Conservation (phyloP, 2,113 vertebrate species). For the Galeopterus variegatus region DNA sequence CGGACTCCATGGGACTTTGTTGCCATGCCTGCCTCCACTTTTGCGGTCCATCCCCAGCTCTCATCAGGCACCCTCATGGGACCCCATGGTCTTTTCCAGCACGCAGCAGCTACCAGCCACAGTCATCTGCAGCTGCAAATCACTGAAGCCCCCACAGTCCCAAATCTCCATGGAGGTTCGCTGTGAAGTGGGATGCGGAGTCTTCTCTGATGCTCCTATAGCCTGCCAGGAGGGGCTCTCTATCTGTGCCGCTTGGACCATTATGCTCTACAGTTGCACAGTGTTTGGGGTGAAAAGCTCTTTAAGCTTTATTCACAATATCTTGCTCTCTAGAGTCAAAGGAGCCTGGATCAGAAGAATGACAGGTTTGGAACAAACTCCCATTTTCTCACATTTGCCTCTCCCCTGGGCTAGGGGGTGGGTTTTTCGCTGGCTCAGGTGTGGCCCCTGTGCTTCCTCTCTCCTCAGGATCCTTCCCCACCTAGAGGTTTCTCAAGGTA, state of each 20-base stretch:
- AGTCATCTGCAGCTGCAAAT: background rate
- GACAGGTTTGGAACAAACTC: background rate
- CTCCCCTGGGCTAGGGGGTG: background rate
- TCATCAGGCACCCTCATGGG: background rate
- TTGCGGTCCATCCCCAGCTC: background rate
- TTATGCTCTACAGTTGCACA: fast-evolving
- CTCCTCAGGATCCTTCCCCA: background rate
- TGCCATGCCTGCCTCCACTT: background rate
- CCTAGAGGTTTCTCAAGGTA: background rate
- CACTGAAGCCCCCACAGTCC: too few relatives aligned
- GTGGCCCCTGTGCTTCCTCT: fast-evolving
- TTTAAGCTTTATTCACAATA: background rate
- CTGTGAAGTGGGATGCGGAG: background rate
- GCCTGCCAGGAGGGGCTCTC: background rate
- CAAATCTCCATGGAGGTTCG: background rate
- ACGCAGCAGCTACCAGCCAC: background rate
- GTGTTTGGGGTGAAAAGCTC: background rate
- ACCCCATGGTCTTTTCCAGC: background rate
- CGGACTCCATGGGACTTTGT: fast-evolving
- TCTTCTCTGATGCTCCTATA: fast-evolving
- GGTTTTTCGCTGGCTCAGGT: background rate
- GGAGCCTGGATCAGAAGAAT: background rate
- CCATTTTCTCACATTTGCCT: background rate
- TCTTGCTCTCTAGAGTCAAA: background rate
- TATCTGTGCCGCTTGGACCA: background rate